Evolutionary conservation across 2,797 vertebrate species (phyloP), one percentile per base, ranked within the genome.

Genomic region (Sebastes cheni): DNA sequence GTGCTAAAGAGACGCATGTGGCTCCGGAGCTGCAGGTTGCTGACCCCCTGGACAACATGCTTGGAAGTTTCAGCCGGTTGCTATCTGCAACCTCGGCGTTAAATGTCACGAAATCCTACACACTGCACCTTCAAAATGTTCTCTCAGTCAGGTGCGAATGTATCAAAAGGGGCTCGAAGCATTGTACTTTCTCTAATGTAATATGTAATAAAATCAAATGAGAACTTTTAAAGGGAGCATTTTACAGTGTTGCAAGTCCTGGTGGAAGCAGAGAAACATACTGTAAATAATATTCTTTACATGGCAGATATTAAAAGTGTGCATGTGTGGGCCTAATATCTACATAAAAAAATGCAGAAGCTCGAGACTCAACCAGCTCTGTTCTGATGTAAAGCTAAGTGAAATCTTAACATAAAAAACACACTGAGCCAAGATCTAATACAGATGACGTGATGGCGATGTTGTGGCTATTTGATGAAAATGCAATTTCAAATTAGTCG

Each of bases 1-100:
- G 39, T 0, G 39, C 13, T 42, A 1, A 42, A 42, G 39, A 42
- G 14, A 0, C 0, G 5, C 39, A 42, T 42, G 5, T 0, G 39
- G 14, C 39, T 42, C 39, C 0, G 5, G 39, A 42, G 39, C 39
- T 0, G 39, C 39, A 42, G 14, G 39, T 42, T 42, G 14, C 39
- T 0, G 39, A 42, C 14, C 14, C 14, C 39, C 32, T 39, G 5
- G 0, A 0, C 42, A 18, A 50, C 16, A 50, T 8, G 46, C 18
- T 20, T 50, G 16, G 18, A 50, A 50, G 46, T 8, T 50, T 50
- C 18, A 20, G 46, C 46, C 20, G 18, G 46, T 50, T 50, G 18
- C 46, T 1, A 50, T 46, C 14, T 46, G 42, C 42, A 46, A 46
- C 42, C 42, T 16, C 42, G 14, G 6, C 14, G 42, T 3, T 18